Percentiles rank a stretch among this genome's conserved stretches.
phyloP scores from a whole-genome alignment of 1,140 invertebrate species.

The Apis laboriosa region DNA sequence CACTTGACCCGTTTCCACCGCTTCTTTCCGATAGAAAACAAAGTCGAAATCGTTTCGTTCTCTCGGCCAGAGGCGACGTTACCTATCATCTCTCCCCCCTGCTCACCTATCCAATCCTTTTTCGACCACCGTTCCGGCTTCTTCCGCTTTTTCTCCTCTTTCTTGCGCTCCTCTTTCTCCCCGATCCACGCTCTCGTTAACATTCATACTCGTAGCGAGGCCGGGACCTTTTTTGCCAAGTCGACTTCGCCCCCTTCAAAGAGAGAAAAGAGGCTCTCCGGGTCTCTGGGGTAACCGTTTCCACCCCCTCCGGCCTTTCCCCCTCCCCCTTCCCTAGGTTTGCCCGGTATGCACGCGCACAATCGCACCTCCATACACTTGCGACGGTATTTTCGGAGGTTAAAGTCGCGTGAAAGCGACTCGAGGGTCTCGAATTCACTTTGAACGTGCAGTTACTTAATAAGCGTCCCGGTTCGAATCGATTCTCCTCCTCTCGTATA shows the following conservation, averaged over 20 bases:
- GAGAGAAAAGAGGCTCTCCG: slow-evolving; percentile 48
- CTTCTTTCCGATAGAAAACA: slow-evolving; percentile 37
- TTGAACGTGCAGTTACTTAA: slow-evolving; percentile 35
- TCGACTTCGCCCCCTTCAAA: slow-evolving; percentile 56
- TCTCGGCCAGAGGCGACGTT: not conserved
- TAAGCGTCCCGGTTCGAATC: not conserved
- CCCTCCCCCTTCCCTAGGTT: not conserved
- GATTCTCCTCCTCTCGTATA: no score
- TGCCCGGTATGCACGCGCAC: slow-evolving; percentile 39
- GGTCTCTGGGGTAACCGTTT: slow-evolving; percentile 56
- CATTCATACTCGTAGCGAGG: slow-evolving; percentile 57
- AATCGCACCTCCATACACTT: slow-evolving; percentile 36
- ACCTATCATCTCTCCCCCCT: not conserved
- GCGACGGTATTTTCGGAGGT: slow-evolving; percentile 51
- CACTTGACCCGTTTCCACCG: slow-evolving; percentile 54
- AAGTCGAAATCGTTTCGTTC: slow-evolving; percentile 49
- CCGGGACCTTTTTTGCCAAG: slow-evolving; percentile 57
- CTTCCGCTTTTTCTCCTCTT: not conserved
- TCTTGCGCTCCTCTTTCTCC: slow-evolving; percentile 26
- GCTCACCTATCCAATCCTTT: not conserved
- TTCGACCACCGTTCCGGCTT: not conserved
- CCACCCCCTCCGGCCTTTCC: slow-evolving; percentile 31
- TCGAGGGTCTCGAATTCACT: slow-evolving; percentile 38
- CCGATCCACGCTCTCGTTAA: slow-evolving; percentile 63
- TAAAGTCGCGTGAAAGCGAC: slow-evolving; percentile 60